Percentiles rank a stretch among this genome's conserved stretches.
These are phyloP conservation scores for Drosophila mauritiana DNA, from an alignment of 1,140 invertebrate species.

Conservation along the genomic window DNA sequence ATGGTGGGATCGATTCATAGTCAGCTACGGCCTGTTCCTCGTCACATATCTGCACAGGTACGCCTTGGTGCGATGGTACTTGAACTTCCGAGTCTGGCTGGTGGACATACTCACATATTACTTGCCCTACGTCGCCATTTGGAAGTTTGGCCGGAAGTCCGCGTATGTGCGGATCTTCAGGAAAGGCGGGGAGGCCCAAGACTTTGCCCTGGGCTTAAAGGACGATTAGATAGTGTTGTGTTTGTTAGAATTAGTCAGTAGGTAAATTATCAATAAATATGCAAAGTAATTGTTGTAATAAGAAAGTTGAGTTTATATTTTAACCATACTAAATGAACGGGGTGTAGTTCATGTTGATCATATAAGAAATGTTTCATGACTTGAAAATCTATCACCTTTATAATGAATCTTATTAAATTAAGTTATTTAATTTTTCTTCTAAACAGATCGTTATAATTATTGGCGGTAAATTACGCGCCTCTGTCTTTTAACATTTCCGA, in stretches of 20 bases:
- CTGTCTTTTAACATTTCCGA: not conserved
- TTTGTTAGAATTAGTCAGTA: slow-evolving; percentile 12
- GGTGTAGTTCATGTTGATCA: too few species aligned
- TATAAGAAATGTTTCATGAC: too few species aligned
- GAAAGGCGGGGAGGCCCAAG: slow-evolving; percentile 48
- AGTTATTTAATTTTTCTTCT: not conserved
- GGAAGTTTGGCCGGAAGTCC: slow-evolving; percentile 67
- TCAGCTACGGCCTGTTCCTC: slow-evolving; percentile 70
- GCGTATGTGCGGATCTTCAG: slow-evolving; percentile 79
- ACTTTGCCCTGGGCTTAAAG: slow-evolving; percentile 63
- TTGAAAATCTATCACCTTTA: too few species aligned
- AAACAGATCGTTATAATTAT: not conserved
- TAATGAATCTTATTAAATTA: too few species aligned
- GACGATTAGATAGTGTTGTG: slow-evolving; percentile 43
- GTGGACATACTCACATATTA: slow-evolving; percentile 68
- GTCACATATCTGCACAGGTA: slow-evolving; percentile 76
- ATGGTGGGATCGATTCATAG: slow-evolving; percentile 73
- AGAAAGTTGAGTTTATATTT: not conserved
- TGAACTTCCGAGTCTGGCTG: slow-evolving; percentile 75
- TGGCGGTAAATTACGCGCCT: not conserved
- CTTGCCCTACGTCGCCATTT: slow-evolving; percentile 81
- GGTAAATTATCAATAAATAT: slow-evolving; percentile 17
- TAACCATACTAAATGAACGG: not conserved
- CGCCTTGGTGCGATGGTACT: slow-evolving; percentile 71
- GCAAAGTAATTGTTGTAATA: not conserved